Percentiles rank a stretch among this genome's conserved stretches.
phyloP scores from a whole-genome alignment of 2,888 invertebrate genomes.

The Crematogaster levior region DNA sequence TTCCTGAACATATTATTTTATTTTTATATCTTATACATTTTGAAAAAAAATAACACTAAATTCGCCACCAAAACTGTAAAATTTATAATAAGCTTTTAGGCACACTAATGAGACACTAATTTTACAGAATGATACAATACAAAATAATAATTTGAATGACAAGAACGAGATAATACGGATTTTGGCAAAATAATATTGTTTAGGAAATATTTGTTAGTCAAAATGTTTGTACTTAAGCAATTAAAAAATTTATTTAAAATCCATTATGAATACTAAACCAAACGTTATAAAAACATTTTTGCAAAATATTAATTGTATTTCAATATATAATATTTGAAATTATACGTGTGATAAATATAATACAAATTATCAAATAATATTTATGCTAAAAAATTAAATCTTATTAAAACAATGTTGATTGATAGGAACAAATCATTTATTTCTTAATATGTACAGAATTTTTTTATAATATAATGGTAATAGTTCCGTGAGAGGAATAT shows the following conservation, averaged over 20 bases:
- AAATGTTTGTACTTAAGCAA: neutral
- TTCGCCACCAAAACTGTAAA: neutral
- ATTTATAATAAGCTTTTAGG: conserved; percentile 11
- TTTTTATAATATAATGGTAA: neutral
- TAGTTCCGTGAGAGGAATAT: neutral
- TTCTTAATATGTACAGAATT: conserved; percentile 19
- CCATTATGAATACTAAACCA: neutral
- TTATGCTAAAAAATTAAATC: neutral
- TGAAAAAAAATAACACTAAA: too few relatives aligned
- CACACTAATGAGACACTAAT: conserved; percentile 21
- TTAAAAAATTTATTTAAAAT: neutral
- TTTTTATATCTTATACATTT: too few relatives aligned
- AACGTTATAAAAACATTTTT: neutral
- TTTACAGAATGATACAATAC: neutral
- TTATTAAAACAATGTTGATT: neutral
- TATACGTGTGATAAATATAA: neutral
- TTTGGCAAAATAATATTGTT: neutral
- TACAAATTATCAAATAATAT: neutral
- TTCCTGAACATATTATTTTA: neutral
- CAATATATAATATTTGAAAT: neutral
- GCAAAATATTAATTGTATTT: neutral
- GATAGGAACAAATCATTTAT: conserved; percentile 30
- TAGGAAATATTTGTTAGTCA: neutral
- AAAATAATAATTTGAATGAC: conserved; percentile 20
- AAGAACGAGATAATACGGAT: neutral